phyloP scores from a whole-genome alignment of 2,113 vertebrate species.

The Vicugna pacos region DNA sequence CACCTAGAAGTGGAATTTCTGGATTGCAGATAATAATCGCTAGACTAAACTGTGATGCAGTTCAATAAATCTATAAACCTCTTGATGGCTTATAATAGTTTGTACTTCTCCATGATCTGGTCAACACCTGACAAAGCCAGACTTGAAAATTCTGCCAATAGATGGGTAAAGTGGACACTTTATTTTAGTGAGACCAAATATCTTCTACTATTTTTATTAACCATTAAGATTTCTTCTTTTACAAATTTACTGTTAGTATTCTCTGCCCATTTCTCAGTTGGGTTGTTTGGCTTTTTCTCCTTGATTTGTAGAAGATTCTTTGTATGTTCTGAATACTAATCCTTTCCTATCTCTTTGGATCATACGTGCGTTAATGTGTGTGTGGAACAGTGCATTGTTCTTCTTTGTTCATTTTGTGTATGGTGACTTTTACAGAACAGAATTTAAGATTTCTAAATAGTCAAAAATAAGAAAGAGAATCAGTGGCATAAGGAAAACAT shows the following conservation, averaged over 20 bases:
- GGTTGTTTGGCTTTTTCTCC: not conserved
- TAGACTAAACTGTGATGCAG: not conserved
- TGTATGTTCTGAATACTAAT: slow-evolving; percentile 20
- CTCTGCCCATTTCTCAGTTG: not conserved
- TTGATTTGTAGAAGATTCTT: slow-evolving; percentile 1
- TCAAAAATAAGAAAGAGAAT: not conserved
- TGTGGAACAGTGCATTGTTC: not conserved
- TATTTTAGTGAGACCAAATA: not conserved
- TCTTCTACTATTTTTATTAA: not conserved
- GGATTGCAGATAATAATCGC: not conserved
- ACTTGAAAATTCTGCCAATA: not conserved
- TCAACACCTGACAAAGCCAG: not conserved
- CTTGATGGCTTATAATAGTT: not conserved
- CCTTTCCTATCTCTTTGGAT: not conserved
- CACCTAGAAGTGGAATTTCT: not conserved
- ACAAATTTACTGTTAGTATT: not conserved
- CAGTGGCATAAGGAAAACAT: not conserved
- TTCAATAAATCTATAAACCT: not conserved
- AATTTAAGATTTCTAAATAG: not conserved
- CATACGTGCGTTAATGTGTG: not conserved
- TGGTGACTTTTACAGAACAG: not conserved
- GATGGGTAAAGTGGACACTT: not conserved
- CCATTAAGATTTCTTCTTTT: slow-evolving; percentile 32
- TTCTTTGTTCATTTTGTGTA: slow-evolving; percentile 35
- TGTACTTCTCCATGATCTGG: not conserved